A percentile compares a stretch with the other conserved stretches of the same genome.
phyloP scores from a whole-genome alignment of 2,113 vertebrate species.

The Camelus bactrianus region DNA sequence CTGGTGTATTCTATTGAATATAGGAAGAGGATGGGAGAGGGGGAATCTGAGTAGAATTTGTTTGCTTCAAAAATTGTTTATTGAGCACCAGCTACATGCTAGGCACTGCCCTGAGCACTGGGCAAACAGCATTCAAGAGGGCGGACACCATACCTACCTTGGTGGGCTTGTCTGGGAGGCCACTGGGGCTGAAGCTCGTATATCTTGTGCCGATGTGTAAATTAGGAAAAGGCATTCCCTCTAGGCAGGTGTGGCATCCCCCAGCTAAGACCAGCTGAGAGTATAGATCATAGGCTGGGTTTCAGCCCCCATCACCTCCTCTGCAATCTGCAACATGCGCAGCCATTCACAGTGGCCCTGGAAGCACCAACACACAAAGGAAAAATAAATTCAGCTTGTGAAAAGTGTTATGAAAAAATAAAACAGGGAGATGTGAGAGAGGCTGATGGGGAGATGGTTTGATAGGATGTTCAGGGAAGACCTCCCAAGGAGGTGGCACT shows the following conservation, averaged over 20 bases:
- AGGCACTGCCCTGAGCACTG: not conserved
- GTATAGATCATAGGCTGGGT: not conserved
- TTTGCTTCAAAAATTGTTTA: not conserved
- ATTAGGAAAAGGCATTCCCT: not conserved
- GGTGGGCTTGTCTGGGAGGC: not conserved
- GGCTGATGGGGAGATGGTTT: not conserved
- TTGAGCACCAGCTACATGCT: not conserved
- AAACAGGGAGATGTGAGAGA: not conserved
- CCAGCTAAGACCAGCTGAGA: not conserved
- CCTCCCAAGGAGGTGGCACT: not conserved
- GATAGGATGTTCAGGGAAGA: not conserved
- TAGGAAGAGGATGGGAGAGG: not conserved
- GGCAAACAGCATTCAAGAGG: not conserved
- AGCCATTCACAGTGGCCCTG: not conserved
- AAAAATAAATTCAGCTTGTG: not conserved
- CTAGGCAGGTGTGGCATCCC: not conserved
- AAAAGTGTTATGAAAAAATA: not conserved
- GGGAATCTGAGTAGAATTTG: not conserved
- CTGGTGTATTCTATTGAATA: rapidly evolving
- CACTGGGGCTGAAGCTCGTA: not conserved
- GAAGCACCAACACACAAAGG: not conserved
- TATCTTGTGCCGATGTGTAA: not conserved
- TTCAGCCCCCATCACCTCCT: not conserved
- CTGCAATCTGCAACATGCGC: not conserved
- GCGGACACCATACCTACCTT: not conserved